Base-by-base conservation (phyloP, 2,888 invertebrate species). In the Eupithecia vulgata region DNA sequence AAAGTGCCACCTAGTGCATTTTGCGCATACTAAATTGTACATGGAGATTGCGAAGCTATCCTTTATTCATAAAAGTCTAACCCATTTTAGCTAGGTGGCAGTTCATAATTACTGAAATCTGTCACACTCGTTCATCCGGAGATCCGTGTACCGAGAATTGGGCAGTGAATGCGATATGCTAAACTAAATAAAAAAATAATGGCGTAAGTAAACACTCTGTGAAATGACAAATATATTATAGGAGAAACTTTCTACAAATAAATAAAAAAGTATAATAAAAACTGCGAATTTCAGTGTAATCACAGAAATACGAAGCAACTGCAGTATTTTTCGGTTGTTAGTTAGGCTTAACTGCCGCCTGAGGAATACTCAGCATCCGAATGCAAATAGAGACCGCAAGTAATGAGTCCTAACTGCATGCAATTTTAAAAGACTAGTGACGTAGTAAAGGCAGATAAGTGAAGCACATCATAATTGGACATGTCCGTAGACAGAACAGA, bases 341-440 rank as follows among this genome's bases (percentile, higher is more conserved):
- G 79, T 79, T 80, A 79, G 79, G 72, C 76, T 77, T 78, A 81
- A 79, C 79, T 78, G 75, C 75, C 78, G 68, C 71, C 81, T 71
- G 80, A 81, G 80, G 81, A 80, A 78, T 79, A 80, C 81, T 82
- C 81, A 78, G 74, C 78, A 80, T 85, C 85, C 84, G 82, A 86
- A 90, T 91, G 90, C 88, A 90, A 90, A 90, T 88, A 89, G 84
- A 85, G 84, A 85, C 83, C 84, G 79, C 83, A 85, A 86, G 88
- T 90, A 90, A 91, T 91, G 91, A 89, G 88, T 84, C 87, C 86
- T 87, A 87, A 88, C 87, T 87, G 86, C 86, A 88, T 91, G 88
- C 89, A 90, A 91, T 92, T n/a, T 90, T 91, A 88, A 91, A 93
- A 88, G 83, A 82, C 70, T 61, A 68, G 64, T 15, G 57, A 21